Evolutionary conservation across 2,113 vertebrate species (phyloP).

Genomic region (Archilochus colubris): DNA sequence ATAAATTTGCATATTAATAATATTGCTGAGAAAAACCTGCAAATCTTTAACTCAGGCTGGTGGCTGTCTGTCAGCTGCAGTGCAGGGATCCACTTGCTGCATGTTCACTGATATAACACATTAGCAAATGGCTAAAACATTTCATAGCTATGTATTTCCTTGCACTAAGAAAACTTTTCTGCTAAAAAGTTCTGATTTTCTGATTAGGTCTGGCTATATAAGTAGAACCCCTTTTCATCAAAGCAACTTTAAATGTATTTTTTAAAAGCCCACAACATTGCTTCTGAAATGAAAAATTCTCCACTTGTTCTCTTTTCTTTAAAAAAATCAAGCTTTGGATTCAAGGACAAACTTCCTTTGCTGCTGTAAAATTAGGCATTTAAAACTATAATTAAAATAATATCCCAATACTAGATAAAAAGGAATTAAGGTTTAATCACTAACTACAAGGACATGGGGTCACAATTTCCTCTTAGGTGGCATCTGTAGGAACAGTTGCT

Average conservation of each 20-base stretch:
- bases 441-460: not conserved
- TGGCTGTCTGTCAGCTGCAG: not conserved
- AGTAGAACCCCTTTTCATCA: not conserved
- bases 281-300: not conserved
- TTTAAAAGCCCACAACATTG: not conserved
- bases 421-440: not conserved
- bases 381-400: not conserved
- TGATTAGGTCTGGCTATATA: not conserved
- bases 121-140: not conserved
- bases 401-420: not conserved
- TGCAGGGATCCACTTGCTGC: not conserved
- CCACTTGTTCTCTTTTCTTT: not conserved
- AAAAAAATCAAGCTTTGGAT: not conserved
- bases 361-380: not conserved
- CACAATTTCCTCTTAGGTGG: not conserved
- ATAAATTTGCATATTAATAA: slow-evolving; percentile 35
- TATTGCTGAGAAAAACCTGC: not conserved
- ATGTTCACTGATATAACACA: not conserved
- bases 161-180: not conserved
- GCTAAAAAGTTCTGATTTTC: not conserved
- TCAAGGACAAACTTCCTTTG: not conserved
- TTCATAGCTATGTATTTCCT: not conserved
- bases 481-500: not conserved
- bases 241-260: not conserved
- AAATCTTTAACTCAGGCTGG: not conserved